Evolutionary conservation across 2,113 vertebrate species (phyloP), one percentile per base, ranked within the genome.

Genomic region (Synodontis membranacea): DNA sequence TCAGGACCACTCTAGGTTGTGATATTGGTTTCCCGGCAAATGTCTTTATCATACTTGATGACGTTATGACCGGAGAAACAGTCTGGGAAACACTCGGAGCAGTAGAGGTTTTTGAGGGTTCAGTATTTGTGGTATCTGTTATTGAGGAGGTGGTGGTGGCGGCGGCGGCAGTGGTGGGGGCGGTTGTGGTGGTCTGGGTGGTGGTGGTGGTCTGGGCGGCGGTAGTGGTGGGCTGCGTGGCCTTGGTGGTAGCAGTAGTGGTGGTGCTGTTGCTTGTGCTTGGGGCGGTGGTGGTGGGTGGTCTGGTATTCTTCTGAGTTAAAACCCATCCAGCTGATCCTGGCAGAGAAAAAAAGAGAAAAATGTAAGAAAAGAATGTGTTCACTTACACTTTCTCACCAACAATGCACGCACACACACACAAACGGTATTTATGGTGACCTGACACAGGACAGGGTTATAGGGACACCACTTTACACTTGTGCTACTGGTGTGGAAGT

Each of bases 1-100:
- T 78, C 12, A 90, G 80, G 9, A 89, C 2, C 12, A 90, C 46
- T n/a, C 62, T 76, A 0, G 84, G 88, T 23, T 89, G 86, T 11
- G 60, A 76, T 4, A 44, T 12, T 4, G 58, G 12, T 2, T 28
- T 75, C 21, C 4, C 62, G 3, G 28, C 9, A 25, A 39, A 31
- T 5, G 52, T n/a, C 39, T 80, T 74, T 74, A 28, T 62, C 21
- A 28, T 8, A n/a, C 31, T 34, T 44, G 31, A 39, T 9, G 52
- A 52, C 12, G 66, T 31, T 25, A 78, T 37, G 12, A 81, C 62
- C 23, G 81, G 54, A 2, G n/a, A 25, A 34, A 44, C 31, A 14
- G 37, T n/a, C 25, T 74, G 64, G 6, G 80, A 31, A 58, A 44
- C 64, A 68, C 21, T 76, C 31, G 82, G 50, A n/a, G 80, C 42